A percentile compares a stretch with the other conserved stretches of the same genome.
Evolutionary conservation across 92 coral and sea anemone species (phyloP).

Genomic region (Porites cylindrica): DNA sequence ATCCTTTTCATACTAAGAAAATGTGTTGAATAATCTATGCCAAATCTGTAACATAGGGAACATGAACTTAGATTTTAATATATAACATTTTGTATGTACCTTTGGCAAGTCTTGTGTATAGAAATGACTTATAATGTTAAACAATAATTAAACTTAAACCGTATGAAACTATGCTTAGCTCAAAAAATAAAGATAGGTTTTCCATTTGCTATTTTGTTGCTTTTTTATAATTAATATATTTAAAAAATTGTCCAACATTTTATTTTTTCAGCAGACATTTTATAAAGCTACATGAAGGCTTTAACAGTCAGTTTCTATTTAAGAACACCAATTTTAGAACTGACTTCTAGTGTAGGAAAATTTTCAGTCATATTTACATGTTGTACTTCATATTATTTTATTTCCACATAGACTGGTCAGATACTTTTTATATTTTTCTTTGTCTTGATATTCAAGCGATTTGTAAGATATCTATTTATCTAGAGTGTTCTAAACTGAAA

Average conservation of each 20-base stretch:
- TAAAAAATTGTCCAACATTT: neutral
- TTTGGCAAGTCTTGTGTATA: neutral
- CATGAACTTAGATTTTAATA: neutral
- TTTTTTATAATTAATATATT: neutral
- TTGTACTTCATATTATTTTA: neutral
- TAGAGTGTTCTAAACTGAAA: neutral
- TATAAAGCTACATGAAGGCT: too few species aligned
- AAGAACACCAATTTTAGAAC: neutral
- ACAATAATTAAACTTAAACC: too few species aligned
- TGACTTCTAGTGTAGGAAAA: neutral
- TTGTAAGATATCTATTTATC: neutral
- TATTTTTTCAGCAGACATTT: neutral
- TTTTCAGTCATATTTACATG: neutral
- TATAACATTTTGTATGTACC: neutral
- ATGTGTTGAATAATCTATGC: neutral
- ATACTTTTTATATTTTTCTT: neutral
- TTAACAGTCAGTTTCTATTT: neutral
- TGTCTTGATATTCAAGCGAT: neutral
- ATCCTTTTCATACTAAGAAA: too few species aligned
- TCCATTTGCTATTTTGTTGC: neutral
- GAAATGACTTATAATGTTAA: too few species aligned
- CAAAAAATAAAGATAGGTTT: too few species aligned
- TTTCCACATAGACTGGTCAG: neutral
- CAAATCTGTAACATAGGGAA: neutral
- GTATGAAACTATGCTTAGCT: too few species aligned